Percentiles rank a stretch among this genome's conserved stretches.
phyloP scores from a whole-genome alignment of 2,888 invertebrate genomes.

The Drosophila lutescens region DNA sequence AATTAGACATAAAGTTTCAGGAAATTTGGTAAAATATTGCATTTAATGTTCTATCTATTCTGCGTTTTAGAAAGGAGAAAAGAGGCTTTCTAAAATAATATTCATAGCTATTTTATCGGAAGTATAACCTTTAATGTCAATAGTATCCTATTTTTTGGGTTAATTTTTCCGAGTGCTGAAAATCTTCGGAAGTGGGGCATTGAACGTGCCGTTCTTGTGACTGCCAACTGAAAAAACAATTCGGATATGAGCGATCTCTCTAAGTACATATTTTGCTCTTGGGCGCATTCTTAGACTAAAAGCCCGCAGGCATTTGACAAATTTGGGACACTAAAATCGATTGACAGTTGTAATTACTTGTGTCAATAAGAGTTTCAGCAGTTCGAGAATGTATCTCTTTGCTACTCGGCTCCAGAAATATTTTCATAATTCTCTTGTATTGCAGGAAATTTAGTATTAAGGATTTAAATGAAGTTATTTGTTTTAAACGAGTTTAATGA shows the following conservation, averaged over 20 bases:
- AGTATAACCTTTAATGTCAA: background rate
- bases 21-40: background rate
- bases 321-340: conserved; percentile 77
- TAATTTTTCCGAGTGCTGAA: background rate
- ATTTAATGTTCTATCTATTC: too few relatives aligned
- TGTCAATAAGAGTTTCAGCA: conserved; percentile 50
- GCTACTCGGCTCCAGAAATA: conserved; percentile 9
- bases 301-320: conserved; percentile 62
- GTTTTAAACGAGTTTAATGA: too few relatives aligned
- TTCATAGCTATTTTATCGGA: background rate
- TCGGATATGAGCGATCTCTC: conserved; percentile 14
- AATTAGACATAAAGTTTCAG: background rate
- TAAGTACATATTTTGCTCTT: conserved; percentile 25
- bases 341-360: conserved; percentile 77
- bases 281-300: conserved; percentile 66
- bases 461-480: too few relatives aligned
- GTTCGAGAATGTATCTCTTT: conserved; percentile 5
- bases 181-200: conserved; percentile 44
- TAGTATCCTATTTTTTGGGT: background rate
- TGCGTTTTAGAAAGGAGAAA: too few relatives aligned
- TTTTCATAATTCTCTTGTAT: too few relatives aligned
- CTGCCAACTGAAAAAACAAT: conserved; percentile 71
- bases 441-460: too few relatives aligned
- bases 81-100: background rate
- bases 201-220: conserved; percentile 31